Evolutionary conservation across 2,888 invertebrate genomes (phyloP).

Genomic region (Apodemia duryi): DNA sequence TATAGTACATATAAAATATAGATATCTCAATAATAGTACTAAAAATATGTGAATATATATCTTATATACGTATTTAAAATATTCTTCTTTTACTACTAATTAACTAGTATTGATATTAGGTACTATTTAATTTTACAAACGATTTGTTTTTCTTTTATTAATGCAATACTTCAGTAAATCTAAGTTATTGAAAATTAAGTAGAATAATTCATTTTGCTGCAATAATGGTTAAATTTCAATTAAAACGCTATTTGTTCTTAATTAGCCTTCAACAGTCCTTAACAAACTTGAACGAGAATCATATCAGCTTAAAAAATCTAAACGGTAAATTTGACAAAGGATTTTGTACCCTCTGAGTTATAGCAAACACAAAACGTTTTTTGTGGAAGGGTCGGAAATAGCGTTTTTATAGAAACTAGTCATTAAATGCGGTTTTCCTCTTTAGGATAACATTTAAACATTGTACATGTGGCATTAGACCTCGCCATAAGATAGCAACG

Average conservation of each 20-base stretch:
- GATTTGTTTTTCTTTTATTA: background rate
- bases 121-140: background rate
- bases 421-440: background rate
- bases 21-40: too few relatives aligned
- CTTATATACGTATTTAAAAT: too few relatives aligned
- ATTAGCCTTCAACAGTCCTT: slow-evolving; percentile 28
- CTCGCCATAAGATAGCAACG: too few relatives aligned
- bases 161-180: background rate
- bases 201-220: background rate
- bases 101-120: too few relatives aligned
- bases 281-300: slow-evolving; percentile 28
- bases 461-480: too few relatives aligned
- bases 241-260: slow-evolving; percentile 15
- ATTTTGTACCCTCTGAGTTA: slow-evolving; percentile 7
- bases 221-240: slow-evolving; percentile 10
- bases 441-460: background rate
- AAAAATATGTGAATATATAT: too few relatives aligned
- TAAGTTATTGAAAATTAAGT: background rate
- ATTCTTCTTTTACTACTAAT: too few relatives aligned
- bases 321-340: slow-evolving; percentile 12
- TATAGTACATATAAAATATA: too few relatives aligned
- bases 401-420: background rate
- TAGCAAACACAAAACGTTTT: slow-evolving; percentile 1
- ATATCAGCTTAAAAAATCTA: slow-evolving; percentile 18
- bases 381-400: slow-evolving; percentile 5